Evolutionary conservation across 2,797 vertebrate genomes (phyloP).

Genomic region (Notamacropus eugenii): DNA sequence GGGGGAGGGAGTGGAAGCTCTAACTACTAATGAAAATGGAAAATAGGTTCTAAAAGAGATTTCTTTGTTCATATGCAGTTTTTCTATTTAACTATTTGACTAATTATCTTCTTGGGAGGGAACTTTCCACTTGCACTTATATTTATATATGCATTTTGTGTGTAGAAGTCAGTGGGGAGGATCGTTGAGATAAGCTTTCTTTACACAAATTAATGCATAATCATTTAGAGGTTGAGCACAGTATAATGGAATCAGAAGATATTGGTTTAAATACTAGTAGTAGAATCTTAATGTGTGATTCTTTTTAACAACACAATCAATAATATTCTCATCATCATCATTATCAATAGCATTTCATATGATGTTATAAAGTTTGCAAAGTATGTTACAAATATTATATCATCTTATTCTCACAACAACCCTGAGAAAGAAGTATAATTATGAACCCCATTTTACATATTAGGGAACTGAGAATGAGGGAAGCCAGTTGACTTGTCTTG

Average conservation of each 20-base stretch:
- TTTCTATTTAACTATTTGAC: neutral
- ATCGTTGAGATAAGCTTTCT: neutral
- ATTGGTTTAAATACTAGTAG: neutral
- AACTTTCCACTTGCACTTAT: neutral
- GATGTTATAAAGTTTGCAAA: neutral
- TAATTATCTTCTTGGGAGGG: neutral
- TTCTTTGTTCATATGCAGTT: neutral
- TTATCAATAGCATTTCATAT: neutral
- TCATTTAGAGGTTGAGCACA: neutral
- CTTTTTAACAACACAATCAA: neutral
- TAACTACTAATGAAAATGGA: neutral
- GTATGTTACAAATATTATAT: neutral
- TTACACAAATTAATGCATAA: neutral
- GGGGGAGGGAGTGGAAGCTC: neutral
- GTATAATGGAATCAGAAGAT: neutral
- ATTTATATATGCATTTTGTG: neutral
- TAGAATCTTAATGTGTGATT: neutral
- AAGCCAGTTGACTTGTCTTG: too few relatives aligned
- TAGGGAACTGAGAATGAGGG: neutral
- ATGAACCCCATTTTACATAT: neutral
- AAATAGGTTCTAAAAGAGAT: constrained; percentile 26
- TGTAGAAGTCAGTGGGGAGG: neutral
- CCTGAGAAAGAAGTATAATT: neutral
- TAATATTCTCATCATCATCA: neutral
- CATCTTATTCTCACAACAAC: neutral